A percentile compares a stretch with the other conserved stretches of the same genome.
Conservation (phyloP, 2,888 invertebrate species). For the Ichneumon xanthorius region DNA sequence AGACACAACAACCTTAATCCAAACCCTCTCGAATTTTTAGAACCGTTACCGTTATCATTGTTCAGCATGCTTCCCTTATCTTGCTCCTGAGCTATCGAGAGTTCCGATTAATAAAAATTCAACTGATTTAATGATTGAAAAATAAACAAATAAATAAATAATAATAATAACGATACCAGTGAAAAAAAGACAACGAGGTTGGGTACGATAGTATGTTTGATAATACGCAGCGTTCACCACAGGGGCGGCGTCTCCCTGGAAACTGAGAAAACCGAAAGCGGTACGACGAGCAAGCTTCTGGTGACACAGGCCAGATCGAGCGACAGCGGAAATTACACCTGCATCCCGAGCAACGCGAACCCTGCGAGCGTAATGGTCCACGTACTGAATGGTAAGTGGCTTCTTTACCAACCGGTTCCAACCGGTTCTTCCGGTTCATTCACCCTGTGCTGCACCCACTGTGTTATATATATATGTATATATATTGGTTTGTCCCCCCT, state of each 20-base stretch:
- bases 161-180: slow-evolving; percentile 8
- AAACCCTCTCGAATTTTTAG: neutral
- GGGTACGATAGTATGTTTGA: slow-evolving; percentile 80
- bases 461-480: slow-evolving; percentile 14
- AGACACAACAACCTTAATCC: neutral
- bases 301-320: slow-evolving; percentile 93
- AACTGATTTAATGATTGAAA: neutral
- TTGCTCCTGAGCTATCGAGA: neutral
- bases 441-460: slow-evolving; percentile 37
- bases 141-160: slow-evolving; percentile 4
- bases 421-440: slow-evolving; percentile 48
- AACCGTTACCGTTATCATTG: slow-evolving; percentile 14
- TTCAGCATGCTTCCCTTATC: neutral
- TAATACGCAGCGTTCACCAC: slow-evolving; percentile 86
- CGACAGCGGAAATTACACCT: slow-evolving; percentile 96
- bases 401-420: slow-evolving; percentile 65
- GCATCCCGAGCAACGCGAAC: slow-evolving; percentile 90
- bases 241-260: slow-evolving; percentile 95
- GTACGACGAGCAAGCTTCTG: slow-evolving; percentile 93
- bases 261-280: slow-evolving; percentile 93
- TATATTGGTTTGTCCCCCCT: no score
- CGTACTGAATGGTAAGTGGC: slow-evolving; percentile 83
- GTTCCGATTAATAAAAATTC: neutral
- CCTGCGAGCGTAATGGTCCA: slow-evolving; percentile 84
- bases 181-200: slow-evolving; percentile 39